Evolutionary conservation across 1,140 invertebrate species (phyloP), one percentile per base, ranked within the genome.

Genomic region (Bursaphelenchus mucronatus): DNA sequence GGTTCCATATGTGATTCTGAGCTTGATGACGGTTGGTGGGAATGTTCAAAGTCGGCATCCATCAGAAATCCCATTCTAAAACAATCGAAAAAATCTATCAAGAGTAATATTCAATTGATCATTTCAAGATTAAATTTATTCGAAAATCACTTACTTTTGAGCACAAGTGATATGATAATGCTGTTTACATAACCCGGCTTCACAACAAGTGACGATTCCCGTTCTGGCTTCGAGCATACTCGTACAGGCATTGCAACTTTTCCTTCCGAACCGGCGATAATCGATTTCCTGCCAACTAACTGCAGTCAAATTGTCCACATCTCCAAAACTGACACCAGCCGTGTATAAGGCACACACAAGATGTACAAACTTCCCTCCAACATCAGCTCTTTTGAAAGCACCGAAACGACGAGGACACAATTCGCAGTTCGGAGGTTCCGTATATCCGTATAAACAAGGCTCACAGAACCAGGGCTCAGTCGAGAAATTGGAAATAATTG

Each of bases 181-280:
- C 0, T 89, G 92, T 78, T 92, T 88, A 84, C 94, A 98, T 87
- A 98, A 89, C 30, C 94, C 94, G 30, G 94, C 94, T 84, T 98
- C 95, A 83, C 94, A 98, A 68, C 89, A 89, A 59, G 97, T 92
- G 78, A 90, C 92, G 5, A 97, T 91, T 6, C 95, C 95, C 7
- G 92, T 94, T 13, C 90, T 85, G 41, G 90, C 88, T 75, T 89
- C 89, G 39, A 90, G 84, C 8, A 87, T 87, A 83, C 95, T 91
- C 75, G 89, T 87, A 82, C 94, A 97, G 4, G 95, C 81, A 15
- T 87, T 87, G 46, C 75, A 73, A 70, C 83, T 82, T 80, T 93
- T 91, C 13, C 90, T 88, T 50, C 93, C 94, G 91, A 92, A 98
- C 78, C 89, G 90, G 61, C 87, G 90, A 80, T 94, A 95, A 13